phyloP scores from a whole-genome alignment of 2,888 invertebrate species.

The Drosophila mettleri region DNA sequence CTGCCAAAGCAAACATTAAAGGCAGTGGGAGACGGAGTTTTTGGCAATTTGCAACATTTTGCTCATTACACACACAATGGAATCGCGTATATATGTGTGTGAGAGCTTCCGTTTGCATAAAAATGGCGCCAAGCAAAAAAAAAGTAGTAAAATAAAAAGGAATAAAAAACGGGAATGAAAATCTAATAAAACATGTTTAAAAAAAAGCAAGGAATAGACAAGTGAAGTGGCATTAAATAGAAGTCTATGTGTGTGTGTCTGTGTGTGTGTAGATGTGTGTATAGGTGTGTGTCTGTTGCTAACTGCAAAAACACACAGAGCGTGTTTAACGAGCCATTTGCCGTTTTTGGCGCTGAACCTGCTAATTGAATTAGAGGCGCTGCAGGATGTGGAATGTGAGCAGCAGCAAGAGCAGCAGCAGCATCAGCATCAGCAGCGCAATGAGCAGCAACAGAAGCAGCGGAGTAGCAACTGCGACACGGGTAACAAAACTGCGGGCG shows the following conservation, averaged over 20 bases:
- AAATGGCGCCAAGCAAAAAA: slow-evolving; percentile 69
- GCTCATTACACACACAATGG: slow-evolving; percentile 63
- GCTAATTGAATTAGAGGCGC: slow-evolving; percentile 79
- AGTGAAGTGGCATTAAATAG: slow-evolving; percentile 59
- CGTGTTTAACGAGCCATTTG: slow-evolving; percentile 81
- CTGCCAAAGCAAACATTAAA: slow-evolving; percentile 51
- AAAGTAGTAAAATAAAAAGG: slow-evolving; percentile 17
- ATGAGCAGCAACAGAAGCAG: slow-evolving; percentile 13
- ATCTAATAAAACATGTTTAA: slow-evolving; percentile 75
- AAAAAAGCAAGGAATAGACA: slow-evolving; percentile 52
- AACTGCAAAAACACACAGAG: slow-evolving; percentile 46
- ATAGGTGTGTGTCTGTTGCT: background rate
- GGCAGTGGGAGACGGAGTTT: slow-evolving; percentile 44
- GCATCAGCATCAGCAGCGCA: slow-evolving; percentile 2
- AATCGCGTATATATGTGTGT: slow-evolving; percentile 5
- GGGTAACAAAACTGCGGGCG: slow-evolving; percentile 36
- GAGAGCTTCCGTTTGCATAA: slow-evolving; percentile 64
- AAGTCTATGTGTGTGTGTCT: background rate
- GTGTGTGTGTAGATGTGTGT: background rate
- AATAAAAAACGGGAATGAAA: slow-evolving; percentile 31
- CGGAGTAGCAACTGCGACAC: background rate
- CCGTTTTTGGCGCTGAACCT: slow-evolving; percentile 81
- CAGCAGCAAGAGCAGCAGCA: slow-evolving; percentile 23
- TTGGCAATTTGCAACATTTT: slow-evolving; percentile 79
- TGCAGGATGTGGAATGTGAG: slow-evolving; percentile 51